Conservation (phyloP, 2,113 vertebrate species). For the Sinocyclocheilus rhinocerous region DNA sequence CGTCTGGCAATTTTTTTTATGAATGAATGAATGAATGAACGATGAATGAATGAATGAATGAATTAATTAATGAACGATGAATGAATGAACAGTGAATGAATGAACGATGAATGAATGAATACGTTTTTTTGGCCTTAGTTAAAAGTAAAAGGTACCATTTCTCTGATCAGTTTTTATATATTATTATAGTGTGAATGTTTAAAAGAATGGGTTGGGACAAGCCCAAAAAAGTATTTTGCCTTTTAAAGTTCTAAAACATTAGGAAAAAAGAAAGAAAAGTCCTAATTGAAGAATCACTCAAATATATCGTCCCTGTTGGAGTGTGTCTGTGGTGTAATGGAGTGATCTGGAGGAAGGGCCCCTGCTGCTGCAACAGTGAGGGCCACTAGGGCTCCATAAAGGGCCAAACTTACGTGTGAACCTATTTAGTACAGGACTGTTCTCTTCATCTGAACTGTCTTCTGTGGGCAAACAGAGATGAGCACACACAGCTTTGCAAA, state of each 20-base stretch:
- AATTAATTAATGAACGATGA: too few species aligned
- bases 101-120: too few species aligned
- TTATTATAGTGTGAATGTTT: not conserved
- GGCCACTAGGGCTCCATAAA: slow-evolving; percentile 45
- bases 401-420: slow-evolving; percentile 77
- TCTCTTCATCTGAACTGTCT: slow-evolving; percentile 77
- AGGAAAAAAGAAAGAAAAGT: not conserved
- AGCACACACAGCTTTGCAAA: slow-evolving; percentile 68
- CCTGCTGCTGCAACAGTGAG: not conserved
- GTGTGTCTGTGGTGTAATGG: not conserved
- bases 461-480: slow-evolving; percentile 78
- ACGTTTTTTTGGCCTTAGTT: too few species aligned
- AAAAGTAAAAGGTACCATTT: too few species aligned
- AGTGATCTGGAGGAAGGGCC: not conserved
- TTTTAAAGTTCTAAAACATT: not conserved
- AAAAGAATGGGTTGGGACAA: not conserved
- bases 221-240: not conserved
- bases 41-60: too few species aligned
- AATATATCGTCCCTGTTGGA: not conserved
- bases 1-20: not conserved
- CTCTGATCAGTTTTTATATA: too few species aligned
- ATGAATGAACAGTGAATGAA: too few species aligned
- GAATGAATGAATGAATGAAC: too few species aligned
- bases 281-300: slow-evolving; percentile 1
- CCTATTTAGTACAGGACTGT: slow-evolving; percentile 72